phyloP scores from a whole-genome alignment of 2,888 invertebrate genomes.

The Apotomis capreana region DNA sequence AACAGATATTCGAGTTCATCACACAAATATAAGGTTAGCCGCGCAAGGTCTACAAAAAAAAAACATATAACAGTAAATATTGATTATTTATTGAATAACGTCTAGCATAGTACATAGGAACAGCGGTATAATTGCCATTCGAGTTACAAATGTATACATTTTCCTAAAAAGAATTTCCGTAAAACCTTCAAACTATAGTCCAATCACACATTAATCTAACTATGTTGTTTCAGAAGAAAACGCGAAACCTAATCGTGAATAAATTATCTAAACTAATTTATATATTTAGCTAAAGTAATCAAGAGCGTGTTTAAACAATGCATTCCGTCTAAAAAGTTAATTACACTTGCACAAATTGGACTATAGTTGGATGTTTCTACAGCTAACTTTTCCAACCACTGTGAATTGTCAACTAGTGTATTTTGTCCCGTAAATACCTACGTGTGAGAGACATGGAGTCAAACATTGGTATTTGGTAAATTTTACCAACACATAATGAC shows the following conservation, averaged over 20 bases:
- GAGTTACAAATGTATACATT: constrained; percentile 31
- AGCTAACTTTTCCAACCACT: neutral
- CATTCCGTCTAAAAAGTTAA: too few relatives aligned
- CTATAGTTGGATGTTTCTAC: neutral
- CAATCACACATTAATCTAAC: neutral
- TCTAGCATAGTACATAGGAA: constrained; percentile 37
- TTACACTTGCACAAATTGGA: neutral
- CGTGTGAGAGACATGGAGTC: too few relatives aligned
- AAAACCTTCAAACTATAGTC: neutral
- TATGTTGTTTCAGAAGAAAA: too few relatives aligned
- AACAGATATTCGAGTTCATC: too few relatives aligned
- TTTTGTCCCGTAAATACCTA: neutral
- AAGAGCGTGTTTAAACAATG: too few relatives aligned
- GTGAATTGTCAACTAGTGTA: neutral
- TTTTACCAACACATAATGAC: too few relatives aligned
- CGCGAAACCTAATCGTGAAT: too few relatives aligned
- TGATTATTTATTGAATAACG: constrained; percentile 48
- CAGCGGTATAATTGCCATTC: constrained; percentile 31
- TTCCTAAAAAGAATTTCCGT: constrained; percentile 9
- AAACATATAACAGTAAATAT: constrained; percentile 49
- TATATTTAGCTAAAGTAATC: too few relatives aligned
- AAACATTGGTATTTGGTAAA: too few relatives aligned
- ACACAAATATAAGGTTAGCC: too few relatives aligned
- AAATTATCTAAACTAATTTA: too few relatives aligned
- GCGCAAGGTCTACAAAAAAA: constrained; percentile 1